Evolutionary conservation across 1,140 invertebrate species (phyloP).

Genomic region (Galleria mellonella): DNA sequence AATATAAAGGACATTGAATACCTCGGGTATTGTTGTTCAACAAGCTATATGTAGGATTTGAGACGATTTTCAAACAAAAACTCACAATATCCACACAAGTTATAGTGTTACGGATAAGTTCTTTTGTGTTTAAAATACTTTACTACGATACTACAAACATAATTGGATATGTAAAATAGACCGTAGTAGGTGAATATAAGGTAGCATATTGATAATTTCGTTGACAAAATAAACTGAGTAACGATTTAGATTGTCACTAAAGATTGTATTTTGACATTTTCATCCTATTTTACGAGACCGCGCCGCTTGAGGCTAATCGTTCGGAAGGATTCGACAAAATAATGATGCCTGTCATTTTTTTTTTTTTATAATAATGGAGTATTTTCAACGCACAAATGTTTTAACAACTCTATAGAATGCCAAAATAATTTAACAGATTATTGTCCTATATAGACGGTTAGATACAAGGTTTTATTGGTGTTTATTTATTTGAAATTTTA

Average conservation of each 20-base stretch:
- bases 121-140: conserved; percentile 24
- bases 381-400: no score
- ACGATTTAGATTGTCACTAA: conserved; percentile 39
- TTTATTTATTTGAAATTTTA: no score
- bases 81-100: conserved; percentile 40
- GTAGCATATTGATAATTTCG: not conserved
- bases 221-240: conserved; percentile 4
- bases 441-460: no score
- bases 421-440: no score
- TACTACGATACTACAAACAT: not conserved
- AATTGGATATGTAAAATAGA: not conserved
- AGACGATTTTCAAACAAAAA: conserved; percentile 24
- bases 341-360: conserved; percentile 20
- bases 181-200: no score
- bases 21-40: conserved; percentile 21
- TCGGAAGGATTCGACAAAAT: conserved; percentile 45
- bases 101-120: conserved; percentile 55
- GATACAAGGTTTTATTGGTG: no score
- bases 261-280: conserved; percentile 72
- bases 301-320: conserved; percentile 52
- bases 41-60: conserved; percentile 22
- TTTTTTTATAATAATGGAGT: conserved; percentile 14
- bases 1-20: conserved; percentile 10
- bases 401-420: no score
- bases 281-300: conserved; percentile 55